These are phyloP conservation scores for Psittacus erithacus DNA, from an alignment of 2,113 vertebrate species.

Conservation along the genomic window DNA sequence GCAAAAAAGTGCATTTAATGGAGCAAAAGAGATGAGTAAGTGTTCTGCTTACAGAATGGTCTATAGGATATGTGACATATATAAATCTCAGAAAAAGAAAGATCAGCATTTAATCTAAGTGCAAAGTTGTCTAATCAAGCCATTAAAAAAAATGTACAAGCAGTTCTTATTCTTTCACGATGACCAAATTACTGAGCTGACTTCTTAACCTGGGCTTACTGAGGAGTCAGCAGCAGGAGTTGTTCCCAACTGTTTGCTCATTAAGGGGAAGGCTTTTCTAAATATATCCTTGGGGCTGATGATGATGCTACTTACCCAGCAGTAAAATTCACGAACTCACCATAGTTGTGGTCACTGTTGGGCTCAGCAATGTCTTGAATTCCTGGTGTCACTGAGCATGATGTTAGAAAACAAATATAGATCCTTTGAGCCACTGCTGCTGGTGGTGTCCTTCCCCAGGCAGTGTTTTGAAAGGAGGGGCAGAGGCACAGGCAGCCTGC, in stretches of 20 bases:
- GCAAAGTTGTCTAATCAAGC: not conserved
- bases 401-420: not conserved
- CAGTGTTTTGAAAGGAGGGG: not conserved
- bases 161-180: not conserved
- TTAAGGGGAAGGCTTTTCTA: not conserved
- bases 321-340: not conserved
- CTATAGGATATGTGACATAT: not conserved
- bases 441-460: rapidly evolving
- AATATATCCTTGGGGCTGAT: rapidly evolving
- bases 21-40: not conserved
- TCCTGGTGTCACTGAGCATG: rapidly evolving
- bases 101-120: not conserved
- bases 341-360: rapidly evolving
- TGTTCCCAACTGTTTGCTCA: not conserved
- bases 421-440: not conserved
- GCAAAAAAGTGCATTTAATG: not conserved
- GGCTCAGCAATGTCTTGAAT: not conserved
- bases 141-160: not conserved
- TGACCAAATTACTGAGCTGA: not conserved
- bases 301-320: not conserved
- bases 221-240: not conserved
- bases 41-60: not conserved
- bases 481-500: not conserved
- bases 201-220: not conserved
- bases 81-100: not conserved